Percentiles rank a stretch among this genome's conserved stretches.
phyloP scores from a whole-genome alignment of 2,797 vertebrate genomes.

The Phrynocephalus forsythii region DNA sequence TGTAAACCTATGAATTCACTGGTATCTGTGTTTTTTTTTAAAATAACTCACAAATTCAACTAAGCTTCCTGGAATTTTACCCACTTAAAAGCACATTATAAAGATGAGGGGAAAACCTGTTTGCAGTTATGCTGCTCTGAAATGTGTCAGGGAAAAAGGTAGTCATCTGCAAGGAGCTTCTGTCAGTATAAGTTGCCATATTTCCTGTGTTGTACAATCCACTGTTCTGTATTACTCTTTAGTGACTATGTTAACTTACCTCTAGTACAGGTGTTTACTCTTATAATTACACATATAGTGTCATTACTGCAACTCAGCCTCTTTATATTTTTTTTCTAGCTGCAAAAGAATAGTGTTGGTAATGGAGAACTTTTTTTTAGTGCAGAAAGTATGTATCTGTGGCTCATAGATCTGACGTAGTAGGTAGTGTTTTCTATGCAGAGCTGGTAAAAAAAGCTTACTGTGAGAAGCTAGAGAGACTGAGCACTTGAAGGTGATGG shows the following conservation, averaged over 20 bases:
- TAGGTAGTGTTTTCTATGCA: background rate
- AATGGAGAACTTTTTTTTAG: background rate
- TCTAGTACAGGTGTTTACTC: background rate
- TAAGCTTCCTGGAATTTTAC: slow-evolving; percentile 23
- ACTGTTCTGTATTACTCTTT: background rate
- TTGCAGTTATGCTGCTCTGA: slow-evolving; percentile 3
- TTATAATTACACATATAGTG: background rate
- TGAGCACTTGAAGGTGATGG: background rate
- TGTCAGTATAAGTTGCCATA: slow-evolving; percentile 17
- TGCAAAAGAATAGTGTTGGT: background rate
- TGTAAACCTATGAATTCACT: background rate
- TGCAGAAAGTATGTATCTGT: background rate
- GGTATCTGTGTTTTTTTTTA: no score
- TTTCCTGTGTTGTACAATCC: background rate
- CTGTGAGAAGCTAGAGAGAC: background rate
- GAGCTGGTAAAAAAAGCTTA: background rate
- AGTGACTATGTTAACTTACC: no score
- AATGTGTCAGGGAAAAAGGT: slow-evolving; percentile 19
- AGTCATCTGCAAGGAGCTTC: slow-evolving; percentile 29
- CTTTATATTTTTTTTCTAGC: background rate
- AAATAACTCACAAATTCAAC: slow-evolving; percentile 15
- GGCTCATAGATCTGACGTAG: background rate
- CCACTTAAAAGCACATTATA: slow-evolving; percentile 18
- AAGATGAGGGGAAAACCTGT: slow-evolving; percentile 9
- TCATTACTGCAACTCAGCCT: background rate